Evolutionary conservation across 2,888 invertebrate genomes (phyloP).

Genomic region (Lycophotia porphyrea): DNA sequence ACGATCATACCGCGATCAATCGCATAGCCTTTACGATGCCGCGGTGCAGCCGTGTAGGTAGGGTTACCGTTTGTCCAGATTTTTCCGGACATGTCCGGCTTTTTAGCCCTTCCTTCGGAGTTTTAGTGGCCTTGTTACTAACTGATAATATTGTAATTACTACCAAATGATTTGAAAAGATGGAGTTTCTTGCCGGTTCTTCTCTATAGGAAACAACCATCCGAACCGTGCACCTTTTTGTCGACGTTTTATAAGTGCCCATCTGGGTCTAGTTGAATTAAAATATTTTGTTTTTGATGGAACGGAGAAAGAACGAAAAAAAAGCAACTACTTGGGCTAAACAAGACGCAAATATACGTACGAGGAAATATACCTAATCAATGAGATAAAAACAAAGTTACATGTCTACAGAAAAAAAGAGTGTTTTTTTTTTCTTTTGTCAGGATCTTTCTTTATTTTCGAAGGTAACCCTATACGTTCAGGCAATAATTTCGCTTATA

Average conservation of each 20-base stretch:
- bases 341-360: not conserved
- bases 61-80: not conserved
- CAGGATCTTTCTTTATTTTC: not conserved
- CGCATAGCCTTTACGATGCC: constrained; percentile 8
- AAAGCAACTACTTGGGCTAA: not conserved
- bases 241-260: no score
- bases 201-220: no score
- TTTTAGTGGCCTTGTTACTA: not conserved
- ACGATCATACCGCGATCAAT: constrained; percentile 32
- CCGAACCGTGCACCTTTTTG: no score
- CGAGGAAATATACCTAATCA: not conserved
- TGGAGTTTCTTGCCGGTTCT: no score
- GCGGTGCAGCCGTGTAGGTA: not conserved
- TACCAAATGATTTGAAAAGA: no score
- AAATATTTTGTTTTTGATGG: no score
- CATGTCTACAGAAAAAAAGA: not conserved
- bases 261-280: no score
- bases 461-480: not conserved
- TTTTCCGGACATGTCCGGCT: not conserved
- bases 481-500: constrained; percentile 26
- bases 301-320: not conserved
- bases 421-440: no score
- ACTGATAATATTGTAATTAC: no score
- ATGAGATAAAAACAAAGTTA: not conserved
- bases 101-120: not conserved